Conservation (phyloP, 2,797 vertebrate genomes). For the Adrianichthys oophorus region DNA sequence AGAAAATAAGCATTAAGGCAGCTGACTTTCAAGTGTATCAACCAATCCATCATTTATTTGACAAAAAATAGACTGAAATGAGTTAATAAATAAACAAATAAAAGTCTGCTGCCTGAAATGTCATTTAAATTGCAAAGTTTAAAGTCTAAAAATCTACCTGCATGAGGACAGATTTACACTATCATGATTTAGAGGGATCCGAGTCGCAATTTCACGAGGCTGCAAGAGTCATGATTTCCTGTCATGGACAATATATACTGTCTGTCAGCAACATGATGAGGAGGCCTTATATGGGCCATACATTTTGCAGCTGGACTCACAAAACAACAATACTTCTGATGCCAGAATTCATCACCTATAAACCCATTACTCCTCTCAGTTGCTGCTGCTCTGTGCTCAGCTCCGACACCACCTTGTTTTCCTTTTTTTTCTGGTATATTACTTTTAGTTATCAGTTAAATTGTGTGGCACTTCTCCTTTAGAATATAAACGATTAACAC, state of each 20-base stretch:
- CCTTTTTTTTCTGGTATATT: conserved; percentile 27
- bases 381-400: conserved; percentile 36
- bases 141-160: conserved; percentile 27
- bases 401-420: conserved; percentile 22
- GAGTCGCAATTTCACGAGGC: conserved; percentile 46
- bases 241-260: conserved; percentile 61
- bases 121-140: conserved; percentile 19
- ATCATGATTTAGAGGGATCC: conserved; percentile 51
- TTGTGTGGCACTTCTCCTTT: conserved; percentile 22
- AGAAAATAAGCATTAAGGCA: conserved; percentile 36
- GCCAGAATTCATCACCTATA: conserved; percentile 56
- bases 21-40: conserved; percentile 36
- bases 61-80: conserved; percentile 54
- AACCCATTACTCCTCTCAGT: conserved; percentile 54
- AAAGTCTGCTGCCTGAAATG: too few relatives aligned
- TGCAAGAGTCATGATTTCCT: conserved; percentile 66
- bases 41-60: conserved; percentile 27
- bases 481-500: conserved; percentile 22
- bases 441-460: conserved; percentile 31
- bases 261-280: conserved; percentile 69
- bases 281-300: conserved; percentile 64
- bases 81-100: conserved; percentile 13
- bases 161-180: conserved; percentile 32
- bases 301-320: conserved; percentile 56
- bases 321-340: conserved; percentile 64